Evolutionary conservation across 2,113 vertebrate genomes (phyloP), one percentile per base, ranked within the genome.

Genomic region (Clarias gariepinus): DNA sequence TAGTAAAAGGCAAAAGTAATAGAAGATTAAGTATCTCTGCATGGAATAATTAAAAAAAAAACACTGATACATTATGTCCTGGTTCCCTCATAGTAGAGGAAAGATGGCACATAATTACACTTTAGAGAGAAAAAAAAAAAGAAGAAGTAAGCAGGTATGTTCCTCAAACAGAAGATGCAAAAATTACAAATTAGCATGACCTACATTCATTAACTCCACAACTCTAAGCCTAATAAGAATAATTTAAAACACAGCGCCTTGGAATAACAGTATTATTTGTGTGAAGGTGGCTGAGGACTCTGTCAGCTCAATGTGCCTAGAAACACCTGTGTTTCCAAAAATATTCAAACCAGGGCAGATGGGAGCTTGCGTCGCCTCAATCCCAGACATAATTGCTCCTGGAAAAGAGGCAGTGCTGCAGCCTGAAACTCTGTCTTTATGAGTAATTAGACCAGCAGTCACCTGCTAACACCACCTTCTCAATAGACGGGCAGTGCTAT

Each of bases 271-370:
- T 92, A 93, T 91, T 91, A 93, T 10, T 78, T 84, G 41, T 82
- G 77, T 87, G 58, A 83, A 73, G 63, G 60, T 47, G n/a, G 69
- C 77, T 86, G 73, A 82, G 87, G 78, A 61, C 68, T 58, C 66
- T 82, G 79, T 83, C 82, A 78, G 86, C 55, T 83, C 76, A 83
- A 85, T 85, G 69, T 77, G 88, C 85, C 82, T 81, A 58, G 87
- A n/a, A 87, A 89, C 92, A 93, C 91, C 91, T 92, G 91, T 53
- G 88, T 87, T 92, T 91, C 90, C 89, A 87, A 90, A 92, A 90
- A 91, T 91, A 90, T 90, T 90, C 30, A 77, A 92, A 91, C 90
- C 58, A 89, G 89, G 89, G 82, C 92, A 92, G 85, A 92, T 58
- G 78, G 86, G 52, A 88, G 83, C 47, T 84, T 87, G 85, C 78